phyloP scores from a whole-genome alignment of 2,797 vertebrate species.

The Cuculus canorus region DNA sequence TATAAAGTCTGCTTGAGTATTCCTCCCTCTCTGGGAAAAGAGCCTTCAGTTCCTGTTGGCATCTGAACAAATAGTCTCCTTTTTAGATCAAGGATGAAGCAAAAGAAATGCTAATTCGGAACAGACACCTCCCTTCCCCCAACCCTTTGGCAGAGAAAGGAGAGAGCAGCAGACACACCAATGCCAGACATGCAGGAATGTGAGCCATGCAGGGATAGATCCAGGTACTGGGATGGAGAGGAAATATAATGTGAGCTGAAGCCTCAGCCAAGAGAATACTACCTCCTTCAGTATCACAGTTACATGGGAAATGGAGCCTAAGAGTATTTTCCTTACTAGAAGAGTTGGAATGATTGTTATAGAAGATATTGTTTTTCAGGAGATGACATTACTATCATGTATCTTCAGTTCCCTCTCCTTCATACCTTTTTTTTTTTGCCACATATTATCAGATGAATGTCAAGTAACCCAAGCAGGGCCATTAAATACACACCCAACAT shows the following conservation, averaged over 20 bases:
- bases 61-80: not conserved
- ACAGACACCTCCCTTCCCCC: not conserved
- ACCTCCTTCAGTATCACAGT: not conserved
- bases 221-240: not conserved
- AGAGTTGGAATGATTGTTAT: not conserved
- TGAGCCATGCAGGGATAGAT: not conserved
- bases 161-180: not conserved
- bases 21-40: not conserved
- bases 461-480: not conserved
- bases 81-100: not conserved
- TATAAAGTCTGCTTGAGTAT: not conserved
- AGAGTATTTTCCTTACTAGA: not conserved
- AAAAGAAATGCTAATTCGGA: constrained; percentile 5
- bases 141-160: not conserved
- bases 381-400: not conserved
- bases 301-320: not conserved
- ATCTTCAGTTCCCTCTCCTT: not conserved
- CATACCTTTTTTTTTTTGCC: not conserved
- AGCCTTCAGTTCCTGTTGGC: not conserved
- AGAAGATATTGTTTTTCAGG: not conserved
- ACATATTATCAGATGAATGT: not conserved
- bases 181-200: not conserved
- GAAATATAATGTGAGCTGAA: not conserved
- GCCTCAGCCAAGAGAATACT: not conserved
- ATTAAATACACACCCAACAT: not conserved